Percentiles rank a stretch among this genome's conserved stretches.
phyloP scores from a whole-genome alignment of 2,113 vertebrate genomes.

The Upupa epops region DNA sequence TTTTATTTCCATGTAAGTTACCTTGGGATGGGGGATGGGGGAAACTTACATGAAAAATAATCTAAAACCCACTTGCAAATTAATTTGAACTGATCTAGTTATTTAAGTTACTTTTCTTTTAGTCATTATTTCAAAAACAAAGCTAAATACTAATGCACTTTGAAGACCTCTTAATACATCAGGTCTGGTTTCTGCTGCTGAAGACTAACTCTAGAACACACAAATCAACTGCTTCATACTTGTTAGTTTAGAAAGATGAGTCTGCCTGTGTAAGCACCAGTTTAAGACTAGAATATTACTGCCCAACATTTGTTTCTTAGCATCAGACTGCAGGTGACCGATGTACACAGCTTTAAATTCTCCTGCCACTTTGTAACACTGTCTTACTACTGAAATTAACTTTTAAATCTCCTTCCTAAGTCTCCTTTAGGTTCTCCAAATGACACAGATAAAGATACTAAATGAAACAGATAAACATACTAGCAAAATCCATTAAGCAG shows the following conservation, averaged over 20 bases:
- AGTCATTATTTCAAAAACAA: slow-evolving; percentile 49
- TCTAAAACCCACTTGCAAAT: slow-evolving; percentile 53
- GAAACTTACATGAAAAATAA: slow-evolving; percentile 69
- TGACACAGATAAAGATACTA: neutral
- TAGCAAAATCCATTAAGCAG: neutral
- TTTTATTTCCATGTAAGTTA: slow-evolving; percentile 78
- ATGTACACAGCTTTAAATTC: neutral
- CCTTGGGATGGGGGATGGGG: slow-evolving; percentile 72
- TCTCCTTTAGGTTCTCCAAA: neutral
- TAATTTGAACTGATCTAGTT: slow-evolving; percentile 38
- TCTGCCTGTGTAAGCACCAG: neutral
- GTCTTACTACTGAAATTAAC: neutral
- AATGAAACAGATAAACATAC: neutral
- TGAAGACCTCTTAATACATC: neutral
- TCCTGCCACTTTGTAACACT: neutral
- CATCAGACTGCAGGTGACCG: neutral
- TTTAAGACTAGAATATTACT: neutral
- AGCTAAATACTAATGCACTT: slow-evolving; percentile 18
- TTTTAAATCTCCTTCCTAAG: neutral
- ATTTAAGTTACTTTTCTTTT: slow-evolving; percentile 56
- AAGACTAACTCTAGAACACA: slow-evolving; percentile 9
- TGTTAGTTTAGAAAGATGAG: neutral
- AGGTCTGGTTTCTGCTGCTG: neutral
- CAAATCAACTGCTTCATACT: slow-evolving; percentile 6
- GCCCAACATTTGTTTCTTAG: neutral